A percentile compares a stretch with the other conserved stretches of the same genome.
Evolutionary conservation across 2,888 invertebrate genomes (phyloP).

Genomic region (Unio pictorum): DNA sequence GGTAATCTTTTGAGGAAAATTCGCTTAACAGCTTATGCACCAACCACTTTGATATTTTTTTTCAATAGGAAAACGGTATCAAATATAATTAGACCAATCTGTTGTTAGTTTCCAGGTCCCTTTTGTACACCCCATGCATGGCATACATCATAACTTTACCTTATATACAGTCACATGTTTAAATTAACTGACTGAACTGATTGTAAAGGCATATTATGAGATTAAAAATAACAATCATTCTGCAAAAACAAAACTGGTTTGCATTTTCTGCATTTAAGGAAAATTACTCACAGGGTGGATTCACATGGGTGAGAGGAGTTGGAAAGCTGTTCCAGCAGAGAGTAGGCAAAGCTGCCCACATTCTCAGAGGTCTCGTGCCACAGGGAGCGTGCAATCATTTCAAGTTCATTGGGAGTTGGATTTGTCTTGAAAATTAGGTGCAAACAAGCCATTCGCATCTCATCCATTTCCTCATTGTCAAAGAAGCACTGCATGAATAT

Average conservation of each 20-base stretch:
- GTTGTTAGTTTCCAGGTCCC: too few species aligned
- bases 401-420: constrained; percentile 60
- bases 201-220: too few species aligned
- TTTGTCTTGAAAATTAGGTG: constrained; percentile 57
- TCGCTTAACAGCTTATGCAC: too few species aligned
- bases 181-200: too few species aligned
- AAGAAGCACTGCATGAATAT: constrained; percentile 59
- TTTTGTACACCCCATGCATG: too few species aligned
- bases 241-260: neutral
- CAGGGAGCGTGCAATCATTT: constrained; percentile 65
- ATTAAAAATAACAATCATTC: too few species aligned
- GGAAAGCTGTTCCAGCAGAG: constrained; percentile 35
- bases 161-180: too few species aligned
- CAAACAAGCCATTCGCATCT: constrained; percentile 66
- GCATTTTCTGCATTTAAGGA: constrained; percentile 1
- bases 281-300: neutral
- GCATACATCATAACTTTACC: too few species aligned
- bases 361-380: constrained; percentile 41
- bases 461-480: constrained; percentile 59
- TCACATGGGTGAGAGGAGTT: constrained; percentile 39
- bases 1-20: too few species aligned
- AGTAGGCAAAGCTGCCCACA: constrained; percentile 46
- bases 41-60: too few species aligned
- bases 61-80: too few species aligned
- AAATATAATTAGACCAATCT: too few species aligned